A percentile compares a stretch with the other conserved stretches of the same genome.
Evolutionary conservation across 2,888 invertebrate genomes (phyloP).

Genomic region (Acrobasis suavella): DNA sequence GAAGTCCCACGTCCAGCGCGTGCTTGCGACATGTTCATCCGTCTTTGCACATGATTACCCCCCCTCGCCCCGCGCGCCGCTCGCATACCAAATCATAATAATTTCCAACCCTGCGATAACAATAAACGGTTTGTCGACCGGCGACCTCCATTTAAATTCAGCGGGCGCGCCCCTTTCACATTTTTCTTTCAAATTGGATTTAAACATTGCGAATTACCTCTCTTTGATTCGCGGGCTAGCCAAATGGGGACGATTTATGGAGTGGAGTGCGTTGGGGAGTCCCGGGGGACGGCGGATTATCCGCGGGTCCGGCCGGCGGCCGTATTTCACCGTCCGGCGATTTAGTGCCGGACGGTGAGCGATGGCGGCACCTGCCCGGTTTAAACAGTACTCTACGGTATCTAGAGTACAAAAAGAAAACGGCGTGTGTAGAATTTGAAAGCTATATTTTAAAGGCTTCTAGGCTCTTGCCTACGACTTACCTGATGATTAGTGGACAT

Average conservation of each 20-base stretch:
- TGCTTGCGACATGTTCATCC: conserved; percentile 7
- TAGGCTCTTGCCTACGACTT: no score
- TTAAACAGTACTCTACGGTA: conserved; percentile 34
- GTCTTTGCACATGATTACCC: conserved; percentile 5
- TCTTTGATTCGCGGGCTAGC: conserved; percentile 77
- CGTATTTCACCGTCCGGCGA: conserved; percentile 51
- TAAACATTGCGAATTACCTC: conserved; percentile 78
- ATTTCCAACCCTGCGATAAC: conserved; percentile 30
- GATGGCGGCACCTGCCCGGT: conserved; percentile 38
- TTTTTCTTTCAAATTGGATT: conserved; percentile 66
- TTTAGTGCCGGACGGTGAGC: conserved; percentile 57
- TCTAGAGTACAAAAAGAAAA: neutral
- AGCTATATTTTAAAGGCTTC: no score
- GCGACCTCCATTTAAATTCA: conserved; percentile 29
- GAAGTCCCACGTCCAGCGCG: conserved; percentile 18
- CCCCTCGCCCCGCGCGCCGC: conserved; percentile 1
- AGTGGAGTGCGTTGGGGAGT: conserved; percentile 43
- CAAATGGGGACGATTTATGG: conserved; percentile 77
- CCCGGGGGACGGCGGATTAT: conserved; percentile 31
- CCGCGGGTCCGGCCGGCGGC: conserved; percentile 29
- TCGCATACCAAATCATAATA: conserved; percentile 23
- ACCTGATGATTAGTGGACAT: no score
- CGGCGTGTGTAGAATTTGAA: neutral
- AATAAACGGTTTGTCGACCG: conserved; percentile 33
- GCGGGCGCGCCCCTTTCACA: conserved; percentile 39